Evolutionary conservation across 1,140 invertebrate species (phyloP).

Genomic region (Melipona quadrifasciata): DNA sequence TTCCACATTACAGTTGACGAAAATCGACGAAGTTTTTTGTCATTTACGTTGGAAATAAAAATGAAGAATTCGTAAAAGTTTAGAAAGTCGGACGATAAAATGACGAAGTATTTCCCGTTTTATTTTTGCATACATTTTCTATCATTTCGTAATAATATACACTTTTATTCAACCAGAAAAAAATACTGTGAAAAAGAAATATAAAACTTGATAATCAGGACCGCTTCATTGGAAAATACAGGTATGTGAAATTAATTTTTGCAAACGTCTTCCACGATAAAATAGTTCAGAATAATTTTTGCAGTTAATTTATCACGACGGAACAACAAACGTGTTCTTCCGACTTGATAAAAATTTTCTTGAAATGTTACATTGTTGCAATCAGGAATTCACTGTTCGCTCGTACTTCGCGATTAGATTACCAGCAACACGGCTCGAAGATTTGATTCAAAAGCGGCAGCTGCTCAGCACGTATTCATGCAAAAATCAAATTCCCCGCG

Average conservation of each 20-base stretch:
- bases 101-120: too few relatives aligned
- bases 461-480: not conserved
- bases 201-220: not conserved
- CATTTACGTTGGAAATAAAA: not conserved
- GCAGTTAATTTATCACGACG: not conserved
- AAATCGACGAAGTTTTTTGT: too few relatives aligned
- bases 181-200: not conserved
- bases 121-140: not conserved
- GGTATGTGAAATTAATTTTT: not conserved
- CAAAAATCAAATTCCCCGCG: conserved; percentile 21
- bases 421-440: not conserved
- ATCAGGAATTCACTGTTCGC: not conserved
- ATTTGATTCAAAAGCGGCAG: not conserved
- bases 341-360: not conserved
- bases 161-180: too few relatives aligned
- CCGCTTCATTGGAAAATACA: not conserved
- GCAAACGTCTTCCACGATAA: not conserved
- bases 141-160: not conserved
- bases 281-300: not conserved
- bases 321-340: not conserved
- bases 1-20: too few relatives aligned
- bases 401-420: conserved; percentile 18
- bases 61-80: not conserved
- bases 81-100: not conserved
- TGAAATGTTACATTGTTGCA: not conserved